A percentile compares a stretch with the other conserved stretches of the same genome.
Conservation (phyloP, 2,113 vertebrate genomes). For the Zosterops japonicus region DNA sequence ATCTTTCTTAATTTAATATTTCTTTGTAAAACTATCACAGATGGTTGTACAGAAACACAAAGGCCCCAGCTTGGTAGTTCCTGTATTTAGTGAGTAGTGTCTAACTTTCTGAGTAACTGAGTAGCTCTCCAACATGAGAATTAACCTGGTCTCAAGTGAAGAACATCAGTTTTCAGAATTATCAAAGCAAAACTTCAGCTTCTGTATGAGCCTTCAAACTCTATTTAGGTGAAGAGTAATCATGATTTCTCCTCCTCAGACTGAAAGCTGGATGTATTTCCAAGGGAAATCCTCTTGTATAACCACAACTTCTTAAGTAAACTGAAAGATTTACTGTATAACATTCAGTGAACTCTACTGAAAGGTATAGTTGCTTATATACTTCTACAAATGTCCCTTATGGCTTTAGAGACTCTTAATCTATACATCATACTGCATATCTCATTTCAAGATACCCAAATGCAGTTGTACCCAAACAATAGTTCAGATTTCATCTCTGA, state of each 20-base stretch:
- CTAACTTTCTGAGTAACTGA: neutral
- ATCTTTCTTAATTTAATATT: neutral
- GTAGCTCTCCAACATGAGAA: neutral
- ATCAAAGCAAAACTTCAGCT: neutral
- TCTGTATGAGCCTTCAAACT: neutral
- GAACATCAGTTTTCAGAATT: neutral
- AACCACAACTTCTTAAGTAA: neutral
- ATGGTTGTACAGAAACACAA: neutral
- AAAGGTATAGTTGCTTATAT: neutral
- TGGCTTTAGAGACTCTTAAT: neutral
- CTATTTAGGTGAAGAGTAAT: neutral
- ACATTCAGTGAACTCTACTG: neutral
- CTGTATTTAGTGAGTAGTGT: neutral
- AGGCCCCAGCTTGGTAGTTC: fast-evolving
- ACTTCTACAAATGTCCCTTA: neutral
- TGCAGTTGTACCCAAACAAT: neutral
- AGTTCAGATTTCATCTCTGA: neutral
- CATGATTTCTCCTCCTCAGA: neutral
- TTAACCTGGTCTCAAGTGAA: neutral
- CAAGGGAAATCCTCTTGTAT: neutral
- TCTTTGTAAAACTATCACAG: neutral
- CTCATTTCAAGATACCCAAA: neutral
- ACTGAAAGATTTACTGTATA: neutral
- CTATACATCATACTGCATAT: neutral
- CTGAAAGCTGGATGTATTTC: neutral